Base-by-base conservation (phyloP, 2,888 invertebrate species). In the Sarcophaga variegata region DNA sequence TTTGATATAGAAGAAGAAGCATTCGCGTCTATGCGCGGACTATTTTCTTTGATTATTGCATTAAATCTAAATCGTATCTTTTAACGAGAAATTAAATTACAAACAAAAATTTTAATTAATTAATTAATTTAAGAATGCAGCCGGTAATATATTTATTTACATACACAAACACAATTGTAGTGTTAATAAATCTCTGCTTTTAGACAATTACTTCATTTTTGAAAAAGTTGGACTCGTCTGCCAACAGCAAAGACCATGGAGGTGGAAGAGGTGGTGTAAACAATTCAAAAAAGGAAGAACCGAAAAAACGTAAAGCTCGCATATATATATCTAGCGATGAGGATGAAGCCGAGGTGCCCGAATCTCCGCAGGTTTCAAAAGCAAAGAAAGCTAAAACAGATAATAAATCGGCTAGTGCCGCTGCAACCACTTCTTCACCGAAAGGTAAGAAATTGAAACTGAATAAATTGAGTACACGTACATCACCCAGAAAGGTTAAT, bases 341-440 rank as follows among this genome's bases (percentile, higher is more conserved):
- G 89, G 94, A 94, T 80, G 95, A 96, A 83, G 67, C 22, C 27
- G 62, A 59, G 27, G 94, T 95, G 88, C 94, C 95, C 6, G 94
- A 93, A 70, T 95, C 95, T 79, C 95, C 95, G 2, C 88, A 90
- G 47, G 75, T 90, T 8, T 83, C 82, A 11, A 88, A 85, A 63
- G 54, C 27, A 5, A 93, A 92, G 69, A 93, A 92, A 85, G 90
- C 92, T 10, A 90, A 90, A 45, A 88, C 92, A 6, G 91, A 93
- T 63, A 93, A 93, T 49, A 17, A 17, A 14, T 0, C 17, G 17
- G 4, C 54, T 86, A 94, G 94, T 89, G 10, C 17, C 54, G 17
- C 14, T 14, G 12, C 54, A 54, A 94, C 95, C 69, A 94, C 95
- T 88, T 93, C 91, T 78, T 0, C 91, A 77, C 0, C 89, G 76